A percentile compares a stretch with the other conserved stretches of the same genome.
phyloP scores from a whole-genome alignment of 2,797 vertebrate species.

The Anas capensis region DNA sequence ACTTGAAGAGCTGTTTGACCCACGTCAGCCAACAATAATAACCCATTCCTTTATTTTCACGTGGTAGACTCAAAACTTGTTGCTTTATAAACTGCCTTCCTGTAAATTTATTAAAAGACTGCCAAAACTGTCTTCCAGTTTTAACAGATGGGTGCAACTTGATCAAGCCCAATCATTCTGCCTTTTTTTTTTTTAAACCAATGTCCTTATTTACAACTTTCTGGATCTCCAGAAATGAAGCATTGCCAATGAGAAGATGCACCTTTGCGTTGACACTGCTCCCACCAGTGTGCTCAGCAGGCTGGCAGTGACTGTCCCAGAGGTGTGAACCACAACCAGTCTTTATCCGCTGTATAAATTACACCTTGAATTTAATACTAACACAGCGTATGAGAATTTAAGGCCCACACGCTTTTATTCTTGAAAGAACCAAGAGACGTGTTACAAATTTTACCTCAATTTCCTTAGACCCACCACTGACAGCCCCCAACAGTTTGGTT shows the following conservation, averaged over 20 bases:
- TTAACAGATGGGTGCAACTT: not conserved
- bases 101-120: not conserved
- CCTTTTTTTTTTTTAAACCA: not conserved
- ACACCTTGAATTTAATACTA: not conserved
- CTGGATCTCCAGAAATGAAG: not conserved
- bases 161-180: not conserved
- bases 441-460: not conserved
- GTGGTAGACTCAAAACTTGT: not conserved
- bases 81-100: not conserved
- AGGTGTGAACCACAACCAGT: not conserved
- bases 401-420: not conserved
- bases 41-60: not conserved
- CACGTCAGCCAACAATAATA: not conserved
- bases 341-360: not conserved
- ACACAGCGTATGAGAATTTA: not conserved
- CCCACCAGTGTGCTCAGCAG: not conserved
- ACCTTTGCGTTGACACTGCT: not conserved
- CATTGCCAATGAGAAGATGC: not conserved
- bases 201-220: not conserved
- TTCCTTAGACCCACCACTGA: not conserved
- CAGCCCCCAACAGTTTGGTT: not conserved
- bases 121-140: not conserved
- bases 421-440: not conserved
- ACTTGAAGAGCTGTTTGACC: not conserved
- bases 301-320: not conserved